phyloP scores from a whole-genome alignment of 2,888 invertebrate species.

The Lymantria dispar region DNA sequence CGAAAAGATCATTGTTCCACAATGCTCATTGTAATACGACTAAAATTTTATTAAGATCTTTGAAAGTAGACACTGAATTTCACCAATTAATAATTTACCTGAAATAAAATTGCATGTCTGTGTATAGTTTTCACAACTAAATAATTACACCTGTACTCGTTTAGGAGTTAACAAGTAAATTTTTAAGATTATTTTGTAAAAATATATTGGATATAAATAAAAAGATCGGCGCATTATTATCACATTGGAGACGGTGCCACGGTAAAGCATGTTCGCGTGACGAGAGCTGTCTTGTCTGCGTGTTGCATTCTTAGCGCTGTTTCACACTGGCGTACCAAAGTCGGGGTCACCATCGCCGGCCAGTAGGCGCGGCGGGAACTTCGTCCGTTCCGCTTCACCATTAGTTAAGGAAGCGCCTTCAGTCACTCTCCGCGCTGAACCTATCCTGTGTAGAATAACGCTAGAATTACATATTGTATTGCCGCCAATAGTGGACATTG shows the following conservation, averaged over 20 bases:
- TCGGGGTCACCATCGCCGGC: conserved; percentile 85
- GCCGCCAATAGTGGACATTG: too few relatives aligned
- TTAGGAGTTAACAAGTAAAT: too few relatives aligned
- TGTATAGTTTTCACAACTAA: too few relatives aligned
- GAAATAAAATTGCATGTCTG: too few relatives aligned
- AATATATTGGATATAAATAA: conserved; percentile 6
- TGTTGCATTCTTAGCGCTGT: not conserved
- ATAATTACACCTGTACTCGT: too few relatives aligned
- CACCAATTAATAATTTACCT: too few relatives aligned
- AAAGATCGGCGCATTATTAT: not conserved
- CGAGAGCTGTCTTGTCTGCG: not conserved
- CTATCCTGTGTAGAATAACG: conserved; percentile 54
- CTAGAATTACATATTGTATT: not conserved
- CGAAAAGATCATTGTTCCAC: too few relatives aligned
- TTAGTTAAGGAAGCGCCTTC: conserved; percentile 45
- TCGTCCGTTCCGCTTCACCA: conserved; percentile 42
- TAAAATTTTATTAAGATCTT: too few relatives aligned
- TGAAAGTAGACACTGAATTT: too few relatives aligned
- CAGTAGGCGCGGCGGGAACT: conserved; percentile 46
- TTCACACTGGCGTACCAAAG: conserved; percentile 86
- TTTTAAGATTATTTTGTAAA: too few relatives aligned
- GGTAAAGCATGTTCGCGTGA: conserved; percentile 1
- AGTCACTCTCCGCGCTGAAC: conserved; percentile 68
- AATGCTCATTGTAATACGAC: too few relatives aligned
- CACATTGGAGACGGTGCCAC: not conserved